Evolutionary conservation across 1,140 invertebrate genomes (phyloP).

Genomic region (Brachionus plicatilis): DNA sequence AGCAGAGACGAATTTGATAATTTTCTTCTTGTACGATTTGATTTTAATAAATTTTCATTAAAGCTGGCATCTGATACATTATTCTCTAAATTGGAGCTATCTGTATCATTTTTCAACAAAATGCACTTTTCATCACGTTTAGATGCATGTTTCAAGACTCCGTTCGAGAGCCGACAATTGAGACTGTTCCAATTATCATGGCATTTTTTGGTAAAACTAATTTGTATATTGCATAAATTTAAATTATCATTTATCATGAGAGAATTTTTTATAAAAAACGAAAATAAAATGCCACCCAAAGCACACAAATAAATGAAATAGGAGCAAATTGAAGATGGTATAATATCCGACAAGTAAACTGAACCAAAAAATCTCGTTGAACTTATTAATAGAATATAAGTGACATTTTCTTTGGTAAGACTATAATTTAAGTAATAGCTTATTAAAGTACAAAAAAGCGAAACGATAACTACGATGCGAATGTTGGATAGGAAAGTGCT

Average conservation of each 20-base stretch:
- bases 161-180: not conserved
- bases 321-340: slow-evolving; percentile 5
- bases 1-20: not conserved
- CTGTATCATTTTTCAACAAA: not conserved
- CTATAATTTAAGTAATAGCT: not conserved
- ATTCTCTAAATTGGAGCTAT: slow-evolving; percentile 12
- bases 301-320: slow-evolving; percentile 23
- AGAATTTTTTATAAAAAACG: not conserved
- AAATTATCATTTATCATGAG: slow-evolving; percentile 5
- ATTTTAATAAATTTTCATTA: slow-evolving; percentile 11
- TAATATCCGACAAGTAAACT: not conserved
- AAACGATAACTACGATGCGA: not conserved
- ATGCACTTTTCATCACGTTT: not conserved
- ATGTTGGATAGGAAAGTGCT: not conserved
- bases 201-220: not conserved
- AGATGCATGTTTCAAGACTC: not conserved
- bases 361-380: slow-evolving; percentile 13
- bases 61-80: slow-evolving; percentile 4
- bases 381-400: not conserved
- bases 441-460: not conserved
- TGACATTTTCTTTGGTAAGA: not conserved
- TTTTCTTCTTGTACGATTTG: not conserved
- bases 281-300: not conserved
- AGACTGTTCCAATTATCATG: not conserved
- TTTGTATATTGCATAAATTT: slow-evolving; percentile 22